Percentiles rank a stretch among this genome's conserved stretches.
Conservation (phyloP, 2,797 vertebrate genomes). For the Syncerus caffer region DNA sequence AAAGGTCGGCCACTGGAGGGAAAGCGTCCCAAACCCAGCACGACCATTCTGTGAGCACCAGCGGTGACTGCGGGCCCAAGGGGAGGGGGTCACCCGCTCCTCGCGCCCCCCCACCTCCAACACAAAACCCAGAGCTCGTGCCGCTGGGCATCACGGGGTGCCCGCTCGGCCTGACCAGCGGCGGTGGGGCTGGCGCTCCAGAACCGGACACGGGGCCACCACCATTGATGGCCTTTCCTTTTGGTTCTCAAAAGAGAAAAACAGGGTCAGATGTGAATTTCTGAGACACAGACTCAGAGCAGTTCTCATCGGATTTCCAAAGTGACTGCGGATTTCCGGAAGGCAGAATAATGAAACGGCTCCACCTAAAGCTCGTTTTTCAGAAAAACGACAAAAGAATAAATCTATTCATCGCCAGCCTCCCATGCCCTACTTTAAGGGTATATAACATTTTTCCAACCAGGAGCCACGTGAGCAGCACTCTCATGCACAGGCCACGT, state of each 20-base stretch:
- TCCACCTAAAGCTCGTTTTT: constrained; percentile 70
- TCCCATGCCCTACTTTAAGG: not conserved
- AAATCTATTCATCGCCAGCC: not conserved
- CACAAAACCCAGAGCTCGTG: not conserved
- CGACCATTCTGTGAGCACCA: not conserved
- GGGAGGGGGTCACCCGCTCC: not conserved
- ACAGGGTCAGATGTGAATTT: not conserved
- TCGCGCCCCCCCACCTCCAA: not conserved
- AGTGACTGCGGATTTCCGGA: not conserved
- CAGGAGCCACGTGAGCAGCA: not conserved
- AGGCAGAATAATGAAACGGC: constrained; percentile 57
- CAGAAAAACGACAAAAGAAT: constrained; percentile 36
- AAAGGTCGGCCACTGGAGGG: not conserved
- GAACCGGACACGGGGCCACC: not conserved
- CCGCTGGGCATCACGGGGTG: not conserved
- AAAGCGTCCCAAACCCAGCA: not conserved
- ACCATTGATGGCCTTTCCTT: not conserved
- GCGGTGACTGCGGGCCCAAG: not conserved
- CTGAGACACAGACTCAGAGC: not conserved
- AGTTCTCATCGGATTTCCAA: not conserved
- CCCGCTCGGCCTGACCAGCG: not conserved
- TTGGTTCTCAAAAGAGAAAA: not conserved
- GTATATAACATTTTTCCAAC: not conserved
- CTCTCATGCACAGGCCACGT: not conserved
- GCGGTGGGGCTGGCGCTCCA: not conserved